A percentile compares a stretch with the other conserved stretches of the same genome.
phyloP scores from a whole-genome alignment of 2,888 invertebrate species.

The Drosophila percnosoma region DNA sequence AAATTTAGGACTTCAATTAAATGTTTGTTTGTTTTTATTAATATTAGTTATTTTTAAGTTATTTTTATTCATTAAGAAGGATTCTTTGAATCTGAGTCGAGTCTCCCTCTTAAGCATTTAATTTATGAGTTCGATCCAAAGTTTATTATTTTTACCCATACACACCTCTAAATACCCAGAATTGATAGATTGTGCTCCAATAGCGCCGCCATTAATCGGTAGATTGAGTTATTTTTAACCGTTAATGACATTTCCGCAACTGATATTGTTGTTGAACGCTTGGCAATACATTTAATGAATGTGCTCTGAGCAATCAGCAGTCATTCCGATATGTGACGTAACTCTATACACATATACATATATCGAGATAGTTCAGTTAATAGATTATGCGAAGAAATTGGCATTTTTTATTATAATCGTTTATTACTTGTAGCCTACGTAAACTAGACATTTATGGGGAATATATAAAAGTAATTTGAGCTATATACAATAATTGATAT shows the following conservation, averaged over 20 bases:
- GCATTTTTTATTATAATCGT: constrained; percentile 14
- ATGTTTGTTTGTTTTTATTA: neutral
- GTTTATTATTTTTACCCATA: neutral
- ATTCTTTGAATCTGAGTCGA: neutral
- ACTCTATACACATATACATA: neutral
- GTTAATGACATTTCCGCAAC: constrained; percentile 60
- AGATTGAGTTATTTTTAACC: constrained; percentile 55
- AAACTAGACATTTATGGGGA: constrained; percentile 43
- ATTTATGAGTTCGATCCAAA: neutral
- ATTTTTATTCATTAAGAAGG: neutral
- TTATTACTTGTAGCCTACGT: constrained; percentile 38
- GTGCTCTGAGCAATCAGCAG: constrained; percentile 3
- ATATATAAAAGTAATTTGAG: constrained; percentile 49
- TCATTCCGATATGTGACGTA: neutral
- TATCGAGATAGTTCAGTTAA: neutral
- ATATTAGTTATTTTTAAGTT: neutral
- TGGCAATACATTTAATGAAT: constrained; percentile 15
- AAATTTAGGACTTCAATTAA: neutral
- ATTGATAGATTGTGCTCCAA: neutral
- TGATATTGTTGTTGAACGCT: constrained; percentile 43
- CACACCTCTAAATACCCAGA: neutral
- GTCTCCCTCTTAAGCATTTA: too few species aligned
- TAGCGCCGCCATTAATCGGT: constrained; percentile 37
- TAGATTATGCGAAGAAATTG: neutral
- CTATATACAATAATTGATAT: constrained; percentile 50